Evolutionary conservation across 2,888 invertebrate species (phyloP), one percentile per base, ranked within the genome.

Genomic region (Rhimphoctona megacephalus): DNA sequence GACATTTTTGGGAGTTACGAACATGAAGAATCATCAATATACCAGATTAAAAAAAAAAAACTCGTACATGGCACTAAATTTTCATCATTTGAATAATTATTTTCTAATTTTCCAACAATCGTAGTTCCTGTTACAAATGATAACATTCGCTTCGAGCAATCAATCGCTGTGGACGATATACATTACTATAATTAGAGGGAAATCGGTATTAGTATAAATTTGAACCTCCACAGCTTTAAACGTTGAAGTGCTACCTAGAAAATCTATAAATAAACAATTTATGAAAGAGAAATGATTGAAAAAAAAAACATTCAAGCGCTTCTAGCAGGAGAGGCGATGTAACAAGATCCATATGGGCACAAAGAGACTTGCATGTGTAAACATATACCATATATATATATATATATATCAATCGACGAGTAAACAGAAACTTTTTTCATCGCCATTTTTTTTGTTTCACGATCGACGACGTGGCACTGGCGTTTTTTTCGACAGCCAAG

Each of bases 401-500:
- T 57, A 43, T 69, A 30, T 22, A 25, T 39, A 17, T 57, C 22
- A 54, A 11, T 0, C 11, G 17, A 43, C 76, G 79, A 61, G 81
- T 52, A 30, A 54, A 64, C n/a, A 25, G 39, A 54, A 36, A 25
- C 72, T 11, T 61, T 80, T 80, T 80, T 22, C 7, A 46, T 11
- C 19, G 33, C 25, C 17, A 36, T 61, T 86, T 72, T 80, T 81
- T 73, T 81, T 78, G 66, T 67, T 52, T 49, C n/a, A 77, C 76
- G 77, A 79, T 86, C 66, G 79, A 74, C 69, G 66, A 46, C 64
- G 70, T 33, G 66, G 80, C 77, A 70, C 25, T 54, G 69, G 81
- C 54, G 81, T 81, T 79, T 87, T 87, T 85, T 82, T 76, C 79
- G 79, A 14, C 79, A 66, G 76, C 74, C 70, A 64, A 64, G 61